A percentile compares a stretch with the other conserved stretches of the same genome.
phyloP scores from a whole-genome alignment of 1,140 invertebrate species.

The Trachymyrmex septentrionalis region DNA sequence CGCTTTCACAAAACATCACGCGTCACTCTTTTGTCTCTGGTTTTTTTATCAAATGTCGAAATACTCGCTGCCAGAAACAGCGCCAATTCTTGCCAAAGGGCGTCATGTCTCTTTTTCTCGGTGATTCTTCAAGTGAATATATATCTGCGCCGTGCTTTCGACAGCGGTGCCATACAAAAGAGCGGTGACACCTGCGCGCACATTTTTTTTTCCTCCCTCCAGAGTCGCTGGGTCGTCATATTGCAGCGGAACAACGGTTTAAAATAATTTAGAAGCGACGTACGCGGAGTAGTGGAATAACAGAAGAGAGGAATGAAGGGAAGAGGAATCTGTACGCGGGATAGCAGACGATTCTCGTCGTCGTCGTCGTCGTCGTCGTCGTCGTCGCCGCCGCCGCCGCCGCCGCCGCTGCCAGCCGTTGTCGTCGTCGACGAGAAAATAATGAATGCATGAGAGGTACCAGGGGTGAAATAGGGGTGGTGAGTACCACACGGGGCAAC shows the following conservation, averaged over 20 bases:
- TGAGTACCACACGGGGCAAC: conserved; percentile 63
- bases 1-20: conserved; percentile 41
- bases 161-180: conserved; percentile 46
- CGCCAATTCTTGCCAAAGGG: conserved; percentile 44
- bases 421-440: conserved; percentile 68
- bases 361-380: conserved; percentile 31
- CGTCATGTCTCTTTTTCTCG: conserved; percentile 4
- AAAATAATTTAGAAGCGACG: conserved; percentile 73
- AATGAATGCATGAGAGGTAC: conserved; percentile 67
- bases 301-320: background rate
- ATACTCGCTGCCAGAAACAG: conserved; percentile 34
- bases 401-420: background rate
- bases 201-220: conserved; percentile 55
- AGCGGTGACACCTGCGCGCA: conserved; percentile 63
- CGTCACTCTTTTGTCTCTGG: background rate
- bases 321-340: background rate
- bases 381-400: background rate
- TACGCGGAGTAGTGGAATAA: background rate
- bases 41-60: conserved; percentile 50
- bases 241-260: conserved; percentile 70
- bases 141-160: conserved; percentile 68
- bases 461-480: conserved; percentile 15
- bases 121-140: conserved; percentile 69
- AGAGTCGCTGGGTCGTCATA: conserved; percentile 60
- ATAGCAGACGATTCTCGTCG: conserved; percentile 45